Base-by-base conservation (phyloP, 2,888 invertebrate species). In the Caenorhabditis macrosperma region DNA sequence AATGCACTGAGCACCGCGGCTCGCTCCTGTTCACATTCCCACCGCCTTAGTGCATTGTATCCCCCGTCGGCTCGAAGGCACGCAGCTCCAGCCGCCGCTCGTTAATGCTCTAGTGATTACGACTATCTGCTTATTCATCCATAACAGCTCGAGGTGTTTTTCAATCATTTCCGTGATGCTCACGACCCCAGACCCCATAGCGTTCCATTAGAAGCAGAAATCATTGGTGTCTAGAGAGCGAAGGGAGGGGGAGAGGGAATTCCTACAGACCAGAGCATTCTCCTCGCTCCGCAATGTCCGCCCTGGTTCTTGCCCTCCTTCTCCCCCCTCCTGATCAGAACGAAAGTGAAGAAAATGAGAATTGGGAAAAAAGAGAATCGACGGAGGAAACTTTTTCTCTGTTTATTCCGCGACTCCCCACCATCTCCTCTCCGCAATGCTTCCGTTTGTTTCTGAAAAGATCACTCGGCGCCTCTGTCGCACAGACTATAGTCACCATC, bases 351-450 rank as follows among this genome's bases (percentile, higher is more conserved):
- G 38, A 15, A 38, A 12, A 38, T 3, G 15, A 5, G 44, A 44
- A 44, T 17, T 44, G 44, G 20, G 44, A 44, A 38, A 17, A 44
- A 44, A 44, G n/a, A 4, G 44, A 17, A 44, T 44, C 44, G 2
- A 44, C 17, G 20, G 44, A n/a, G n/a, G n/a, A 17, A n/a, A 44
- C 44, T 33, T 61, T 15, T 46, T 52, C n/a, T 60, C 48, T 69
- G 60, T 54, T 69, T 30, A 60, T 69, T 60, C 20, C 30, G 15
- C 33, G n/a, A 20, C 24, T 41, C n/a, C 57, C 26, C 44, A 3
- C 3, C 2, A 10, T 5, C 15, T 12, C 17, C 26, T 26, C 5
- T 52, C 6, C 22, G n/a, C 17, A 46, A 46, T 38, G 28, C 57
- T 35, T 50, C 22, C 35, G 7, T n/a, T 46, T 30, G 24, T 54